These are phyloP conservation scores for Pao palembangensis DNA, from an alignment of 2,113 vertebrate genomes.

Conservation along the genomic window DNA sequence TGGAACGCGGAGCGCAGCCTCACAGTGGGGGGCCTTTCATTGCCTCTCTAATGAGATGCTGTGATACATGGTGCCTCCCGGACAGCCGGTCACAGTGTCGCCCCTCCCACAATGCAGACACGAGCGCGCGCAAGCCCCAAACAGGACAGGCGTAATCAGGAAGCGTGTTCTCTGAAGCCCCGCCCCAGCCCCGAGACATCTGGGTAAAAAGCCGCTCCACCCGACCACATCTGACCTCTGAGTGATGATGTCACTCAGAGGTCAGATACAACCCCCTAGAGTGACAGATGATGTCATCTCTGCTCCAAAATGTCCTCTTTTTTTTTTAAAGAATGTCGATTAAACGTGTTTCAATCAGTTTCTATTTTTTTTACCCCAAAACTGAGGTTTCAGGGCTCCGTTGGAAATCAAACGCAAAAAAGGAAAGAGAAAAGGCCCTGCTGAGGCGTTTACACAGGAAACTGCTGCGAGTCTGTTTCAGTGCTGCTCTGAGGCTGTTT, in stretches of 20 bases:
- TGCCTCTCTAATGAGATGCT: slow-evolving; percentile 67
- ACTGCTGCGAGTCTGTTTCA: slow-evolving; percentile 27
- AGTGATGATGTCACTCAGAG: slow-evolving; percentile 38
- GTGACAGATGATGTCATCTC: slow-evolving; percentile 51
- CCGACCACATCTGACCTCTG: slow-evolving; percentile 50
- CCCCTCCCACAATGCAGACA: slow-evolving; percentile 3
- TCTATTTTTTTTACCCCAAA: background rate
- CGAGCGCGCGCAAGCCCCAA: slow-evolving; percentile 5
- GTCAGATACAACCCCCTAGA: slow-evolving; percentile 3
- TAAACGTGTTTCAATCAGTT: background rate
- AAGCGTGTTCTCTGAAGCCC: slow-evolving; percentile 15
- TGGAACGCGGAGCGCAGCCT: slow-evolving; percentile 40
- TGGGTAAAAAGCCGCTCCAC: slow-evolving; percentile 23
- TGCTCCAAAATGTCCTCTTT: no score
- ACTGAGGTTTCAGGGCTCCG: no score
- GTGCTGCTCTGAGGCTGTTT: slow-evolving; percentile 41
- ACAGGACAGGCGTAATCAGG: slow-evolving; percentile 45
- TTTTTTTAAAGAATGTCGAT: slow-evolving; percentile 15
- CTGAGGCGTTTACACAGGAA: slow-evolving; percentile 33
- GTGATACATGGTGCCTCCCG: slow-evolving; percentile 57
- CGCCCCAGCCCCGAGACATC: slow-evolving; percentile 29
- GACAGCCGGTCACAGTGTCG: slow-evolving; percentile 44
- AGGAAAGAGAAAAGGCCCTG: slow-evolving; percentile 18
- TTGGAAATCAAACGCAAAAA: background rate
- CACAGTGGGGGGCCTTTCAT: slow-evolving; percentile 62